These are phyloP conservation scores for Atherinosoma microstoma DNA, from an alignment of 2,797 vertebrate species.

Conservation along the genomic window DNA sequence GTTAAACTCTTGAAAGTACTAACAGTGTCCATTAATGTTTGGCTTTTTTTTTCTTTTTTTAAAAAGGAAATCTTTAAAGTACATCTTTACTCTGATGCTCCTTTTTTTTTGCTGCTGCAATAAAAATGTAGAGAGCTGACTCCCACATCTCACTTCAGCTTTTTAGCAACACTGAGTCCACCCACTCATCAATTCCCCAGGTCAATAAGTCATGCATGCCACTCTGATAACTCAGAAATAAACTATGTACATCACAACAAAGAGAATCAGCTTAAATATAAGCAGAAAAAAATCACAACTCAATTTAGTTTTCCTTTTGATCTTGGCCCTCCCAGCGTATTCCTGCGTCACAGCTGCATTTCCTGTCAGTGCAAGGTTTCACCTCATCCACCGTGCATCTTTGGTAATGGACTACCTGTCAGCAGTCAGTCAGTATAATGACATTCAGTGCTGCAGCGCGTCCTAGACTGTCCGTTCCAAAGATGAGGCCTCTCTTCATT, in stretches of 20 bases:
- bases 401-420: constrained; percentile 77
- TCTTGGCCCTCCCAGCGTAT: constrained; percentile 36
- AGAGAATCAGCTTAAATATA: constrained; percentile 11
- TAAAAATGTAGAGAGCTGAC: not conserved
- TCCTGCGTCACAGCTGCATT: constrained; percentile 50
- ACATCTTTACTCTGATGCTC: not conserved
- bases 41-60: not conserved
- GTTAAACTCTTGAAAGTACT: too few species aligned
- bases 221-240: constrained; percentile 24
- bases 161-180: not conserved
- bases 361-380: constrained; percentile 53
- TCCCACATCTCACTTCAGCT: not conserved
- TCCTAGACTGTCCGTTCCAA: constrained; percentile 54
- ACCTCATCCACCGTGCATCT: constrained; percentile 55
- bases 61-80: not conserved
- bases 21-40: not conserved
- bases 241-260: constrained; percentile 39
- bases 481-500: constrained; percentile 78
- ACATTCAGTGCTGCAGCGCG: constrained; percentile 56
- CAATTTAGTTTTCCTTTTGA: constrained; percentile 55
- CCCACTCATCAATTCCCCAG: constrained; percentile 30
- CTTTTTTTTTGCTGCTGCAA: not conserved
- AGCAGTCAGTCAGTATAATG: constrained; percentile 76
- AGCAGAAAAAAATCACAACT: constrained; percentile 60
- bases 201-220: constrained; percentile 20